These are phyloP conservation scores for Urocitellus parryii DNA, from an alignment of 2,113 vertebrate genomes.

Conservation along the genomic window DNA sequence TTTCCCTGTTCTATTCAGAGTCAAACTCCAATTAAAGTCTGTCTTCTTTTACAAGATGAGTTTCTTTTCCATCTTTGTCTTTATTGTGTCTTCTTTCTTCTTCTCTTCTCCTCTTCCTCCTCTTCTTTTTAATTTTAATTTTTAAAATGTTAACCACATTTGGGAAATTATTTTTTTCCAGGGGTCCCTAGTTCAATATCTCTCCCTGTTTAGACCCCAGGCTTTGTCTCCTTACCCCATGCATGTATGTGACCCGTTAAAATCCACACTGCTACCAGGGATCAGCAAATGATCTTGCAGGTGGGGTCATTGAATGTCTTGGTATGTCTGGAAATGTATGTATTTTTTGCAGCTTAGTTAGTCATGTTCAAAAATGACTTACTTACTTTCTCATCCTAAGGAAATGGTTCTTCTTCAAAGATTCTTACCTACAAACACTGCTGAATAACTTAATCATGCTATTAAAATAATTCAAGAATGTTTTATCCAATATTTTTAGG, in stretches of 20 bases:
- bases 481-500: neutral
- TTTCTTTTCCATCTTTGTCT: neutral
- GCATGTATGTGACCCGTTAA: neutral
- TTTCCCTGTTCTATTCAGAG: neutral
- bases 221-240: neutral
- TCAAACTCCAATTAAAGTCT: neutral
- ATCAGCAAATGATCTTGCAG: neutral
- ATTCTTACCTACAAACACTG: neutral
- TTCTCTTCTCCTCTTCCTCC: neutral
- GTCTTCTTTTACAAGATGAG: neutral
- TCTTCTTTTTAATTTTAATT: neutral
- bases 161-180: neutral
- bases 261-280: neutral
- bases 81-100: neutral
- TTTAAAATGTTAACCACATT: neutral
- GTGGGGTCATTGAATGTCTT: neutral
- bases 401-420: neutral
- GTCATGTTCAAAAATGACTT: neutral
- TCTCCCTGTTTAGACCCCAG: neutral
- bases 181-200: neutral
- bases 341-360: neutral
- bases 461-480: neutral
- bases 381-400: neutral
- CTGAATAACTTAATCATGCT: neutral
- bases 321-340: neutral